Percentiles rank a stretch among this genome's conserved stretches.
Evolutionary conservation across 1,140 invertebrate species (phyloP).

Genomic region (Eufriesea mexicana): DNA sequence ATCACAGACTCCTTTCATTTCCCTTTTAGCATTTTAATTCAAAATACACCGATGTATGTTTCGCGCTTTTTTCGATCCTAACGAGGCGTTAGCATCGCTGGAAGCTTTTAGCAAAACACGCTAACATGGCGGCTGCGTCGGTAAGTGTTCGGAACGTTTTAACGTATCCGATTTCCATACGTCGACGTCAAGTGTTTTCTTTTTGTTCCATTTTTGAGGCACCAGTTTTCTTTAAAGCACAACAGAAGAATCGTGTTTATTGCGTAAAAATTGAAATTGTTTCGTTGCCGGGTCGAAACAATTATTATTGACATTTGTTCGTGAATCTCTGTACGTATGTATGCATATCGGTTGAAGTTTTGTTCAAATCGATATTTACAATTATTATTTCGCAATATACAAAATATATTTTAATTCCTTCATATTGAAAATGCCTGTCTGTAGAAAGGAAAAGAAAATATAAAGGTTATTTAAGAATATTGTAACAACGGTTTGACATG

Average conservation of each 20-base stretch:
- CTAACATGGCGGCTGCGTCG: constrained; percentile 80
- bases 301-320: constrained; percentile 51
- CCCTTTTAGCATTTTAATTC: not conserved
- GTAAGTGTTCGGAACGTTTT: constrained; percentile 68
- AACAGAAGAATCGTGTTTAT: constrained; percentile 20
- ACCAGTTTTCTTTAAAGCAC: constrained; percentile 23
- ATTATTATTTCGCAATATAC: not conserved
- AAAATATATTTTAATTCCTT: not conserved
- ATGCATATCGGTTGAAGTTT: constrained; percentile 47
- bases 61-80: not conserved
- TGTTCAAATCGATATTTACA: not conserved
- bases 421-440: not conserved
- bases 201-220: constrained; percentile 35
- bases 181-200: constrained; percentile 45
- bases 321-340: constrained; percentile 31
- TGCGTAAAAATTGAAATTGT: constrained; percentile 12
- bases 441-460: not conserved
- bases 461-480: not conserved
- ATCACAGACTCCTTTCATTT: too few species aligned
- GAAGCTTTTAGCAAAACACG: constrained; percentile 46
- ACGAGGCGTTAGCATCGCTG: constrained; percentile 7
- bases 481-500: too few species aligned
- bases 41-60: not conserved
- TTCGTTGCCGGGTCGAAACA: constrained; percentile 34
- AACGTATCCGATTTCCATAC: constrained; percentile 6